A percentile compares a stretch with the other conserved stretches of the same genome.
phyloP scores from a whole-genome alignment of 2,113 vertebrate genomes.

The Scatophagus argus region DNA sequence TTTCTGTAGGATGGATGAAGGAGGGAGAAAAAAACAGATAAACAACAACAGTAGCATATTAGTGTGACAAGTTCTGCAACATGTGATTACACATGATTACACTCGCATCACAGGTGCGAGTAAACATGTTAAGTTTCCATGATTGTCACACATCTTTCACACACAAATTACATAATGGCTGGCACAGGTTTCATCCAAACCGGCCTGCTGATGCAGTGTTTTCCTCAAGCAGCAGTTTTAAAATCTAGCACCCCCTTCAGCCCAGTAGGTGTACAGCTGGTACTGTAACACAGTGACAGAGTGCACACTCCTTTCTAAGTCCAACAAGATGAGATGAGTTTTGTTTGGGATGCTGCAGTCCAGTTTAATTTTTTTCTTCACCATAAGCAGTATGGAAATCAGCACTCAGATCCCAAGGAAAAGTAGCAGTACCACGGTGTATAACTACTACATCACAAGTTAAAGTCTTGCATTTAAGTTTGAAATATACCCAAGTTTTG shows the following conservation, averaged over 20 bases:
- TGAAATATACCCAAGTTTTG: not conserved
- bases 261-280: not conserved
- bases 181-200: not conserved
- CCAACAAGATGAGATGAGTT: not conserved
- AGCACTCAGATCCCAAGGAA: not conserved
- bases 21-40: not conserved
- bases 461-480: not conserved
- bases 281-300: not conserved
- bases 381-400: not conserved
- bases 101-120: no score
- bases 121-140: not conserved
- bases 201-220: not conserved
- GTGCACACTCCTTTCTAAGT: not conserved
- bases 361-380: not conserved
- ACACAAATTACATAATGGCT: not conserved
- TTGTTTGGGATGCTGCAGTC: not conserved
- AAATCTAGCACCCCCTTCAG: slow-evolving; percentile 36
- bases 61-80: not conserved
- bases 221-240: no score
- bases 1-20: not conserved
- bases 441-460: not conserved
- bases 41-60: not conserved
- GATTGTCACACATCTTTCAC: not conserved
- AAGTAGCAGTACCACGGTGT: not conserved
- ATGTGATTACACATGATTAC: no score